Percentiles rank a stretch among this genome's conserved stretches.
Conservation (phyloP, 2,113 vertebrate genomes). For the Craseonycteris thonglongyai region DNA sequence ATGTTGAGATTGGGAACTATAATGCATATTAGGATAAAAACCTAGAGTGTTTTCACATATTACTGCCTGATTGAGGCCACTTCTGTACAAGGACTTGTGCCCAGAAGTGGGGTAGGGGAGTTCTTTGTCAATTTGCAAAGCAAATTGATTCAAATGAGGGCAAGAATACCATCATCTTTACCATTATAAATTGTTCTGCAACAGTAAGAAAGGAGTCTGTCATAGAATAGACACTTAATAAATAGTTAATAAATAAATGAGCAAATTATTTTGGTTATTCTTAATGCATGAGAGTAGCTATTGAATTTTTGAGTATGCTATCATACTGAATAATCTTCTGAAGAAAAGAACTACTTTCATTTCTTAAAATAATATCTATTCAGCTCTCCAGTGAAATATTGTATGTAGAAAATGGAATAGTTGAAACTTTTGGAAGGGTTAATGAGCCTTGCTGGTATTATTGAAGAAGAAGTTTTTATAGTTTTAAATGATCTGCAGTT, state of each 20-base stretch:
- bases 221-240: not conserved
- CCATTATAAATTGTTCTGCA: not conserved
- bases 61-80: not conserved
- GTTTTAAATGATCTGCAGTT: constrained; percentile 39
- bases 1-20: constrained; percentile 18
- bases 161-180: not conserved
- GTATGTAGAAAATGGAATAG: constrained; percentile 54
- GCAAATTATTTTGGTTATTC: not conserved
- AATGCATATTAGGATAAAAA: constrained; percentile 26
- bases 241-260: constrained; percentile 40
- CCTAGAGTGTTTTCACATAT: not conserved
- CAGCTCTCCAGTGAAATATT: constrained; percentile 2
- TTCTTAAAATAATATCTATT: constrained; percentile 39
- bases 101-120: not conserved
- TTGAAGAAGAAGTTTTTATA: constrained; percentile 38
- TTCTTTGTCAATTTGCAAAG: constrained; percentile 8
- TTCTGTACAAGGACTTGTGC: not conserved
- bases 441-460: constrained; percentile 65
- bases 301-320: constrained; percentile 25
- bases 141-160: not conserved
- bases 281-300: not conserved
- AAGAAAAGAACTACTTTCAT: constrained; percentile 37
- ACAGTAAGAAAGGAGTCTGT: not conserved
- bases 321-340: constrained; percentile 30
- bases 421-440: constrained; percentile 35